phyloP scores from a whole-genome alignment of 2,888 invertebrate genomes.

The Acanthococcus lagerstroemiae region DNA sequence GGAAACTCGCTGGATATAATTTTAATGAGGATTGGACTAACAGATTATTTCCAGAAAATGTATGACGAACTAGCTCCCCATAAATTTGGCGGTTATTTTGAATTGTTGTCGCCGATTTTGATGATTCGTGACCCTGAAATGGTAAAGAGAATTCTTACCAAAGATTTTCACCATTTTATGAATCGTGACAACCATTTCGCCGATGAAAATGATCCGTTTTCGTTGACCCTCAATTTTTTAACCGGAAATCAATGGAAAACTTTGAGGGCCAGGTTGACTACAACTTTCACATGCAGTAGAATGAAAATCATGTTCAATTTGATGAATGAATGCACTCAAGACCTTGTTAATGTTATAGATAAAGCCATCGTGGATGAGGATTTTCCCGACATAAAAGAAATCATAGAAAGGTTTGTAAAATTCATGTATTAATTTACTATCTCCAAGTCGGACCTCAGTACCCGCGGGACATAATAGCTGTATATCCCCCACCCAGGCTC shows the following conservation, averaged over 20 bases:
- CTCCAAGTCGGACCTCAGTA: no score
- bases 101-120: slow-evolving; percentile 45
- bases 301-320: slow-evolving; percentile 47
- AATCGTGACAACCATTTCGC: slow-evolving; percentile 43
- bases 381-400: background rate
- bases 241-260: slow-evolving; percentile 48
- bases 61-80: slow-evolving; percentile 21
- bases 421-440: no score
- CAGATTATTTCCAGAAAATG: slow-evolving; percentile 6
- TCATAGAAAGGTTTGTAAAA: slow-evolving; percentile 10
- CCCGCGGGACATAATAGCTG: no score
- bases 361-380: no score
- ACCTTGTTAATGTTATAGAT: slow-evolving; percentile 36
- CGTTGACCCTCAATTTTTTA: slow-evolving; percentile 42
- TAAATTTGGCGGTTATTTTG: slow-evolving; percentile 43
- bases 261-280: slow-evolving; percentile 46
- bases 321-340: slow-evolving; percentile 42
- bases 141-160: slow-evolving; percentile 44
- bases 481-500: no score
- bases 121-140: slow-evolving; percentile 44
- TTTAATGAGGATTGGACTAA: background rate
- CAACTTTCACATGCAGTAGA: slow-evolving; percentile 48
- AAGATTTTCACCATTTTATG: slow-evolving; percentile 45
- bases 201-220: slow-evolving; percentile 40
- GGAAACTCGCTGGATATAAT: slow-evolving; percentile 10